These are phyloP conservation scores for Anguilla rostrata DNA, from an alignment of 2,113 vertebrate genomes.

Conservation along the genomic window DNA sequence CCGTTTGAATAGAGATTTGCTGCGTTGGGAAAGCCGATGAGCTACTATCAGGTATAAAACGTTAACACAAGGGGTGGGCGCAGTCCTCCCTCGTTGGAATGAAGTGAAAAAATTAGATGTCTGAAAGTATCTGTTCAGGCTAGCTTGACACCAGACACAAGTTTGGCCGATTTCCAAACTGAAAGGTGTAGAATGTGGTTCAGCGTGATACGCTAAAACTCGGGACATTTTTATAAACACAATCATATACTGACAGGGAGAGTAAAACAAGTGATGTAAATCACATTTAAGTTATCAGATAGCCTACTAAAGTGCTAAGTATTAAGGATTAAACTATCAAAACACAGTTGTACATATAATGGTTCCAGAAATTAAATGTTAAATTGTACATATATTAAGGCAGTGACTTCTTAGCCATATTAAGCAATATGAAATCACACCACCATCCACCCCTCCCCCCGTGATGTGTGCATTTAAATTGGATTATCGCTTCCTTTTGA, in stretches of 20 bases:
- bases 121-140: constrained; percentile 72
- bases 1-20: constrained; percentile 37
- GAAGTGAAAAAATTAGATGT: constrained; percentile 68
- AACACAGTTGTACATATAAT: neutral
- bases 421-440: neutral
- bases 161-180: constrained; percentile 62
- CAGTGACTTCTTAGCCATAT: neutral
- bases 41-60: constrained; percentile 65
- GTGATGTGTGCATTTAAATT: constrained; percentile 54
- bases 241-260: constrained; percentile 2
- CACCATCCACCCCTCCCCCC: neutral
- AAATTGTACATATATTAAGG: neutral
- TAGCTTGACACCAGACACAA: constrained; percentile 67
- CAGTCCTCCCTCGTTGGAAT: constrained; percentile 62
- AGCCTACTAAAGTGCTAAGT: neutral
- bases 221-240: constrained; percentile 28
- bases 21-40: constrained; percentile 47
- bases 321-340: neutral
- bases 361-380: neutral
- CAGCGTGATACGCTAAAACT: constrained; percentile 37
- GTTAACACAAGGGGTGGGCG: constrained; percentile 64
- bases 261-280: neutral
- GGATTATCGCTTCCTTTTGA: constrained; percentile 65
- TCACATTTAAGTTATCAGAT: neutral
- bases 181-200: constrained; percentile 49